Evolutionary conservation across 2,113 vertebrate species (phyloP), one percentile per base, ranked within the genome.

Genomic region (Myotis davidii): DNA sequence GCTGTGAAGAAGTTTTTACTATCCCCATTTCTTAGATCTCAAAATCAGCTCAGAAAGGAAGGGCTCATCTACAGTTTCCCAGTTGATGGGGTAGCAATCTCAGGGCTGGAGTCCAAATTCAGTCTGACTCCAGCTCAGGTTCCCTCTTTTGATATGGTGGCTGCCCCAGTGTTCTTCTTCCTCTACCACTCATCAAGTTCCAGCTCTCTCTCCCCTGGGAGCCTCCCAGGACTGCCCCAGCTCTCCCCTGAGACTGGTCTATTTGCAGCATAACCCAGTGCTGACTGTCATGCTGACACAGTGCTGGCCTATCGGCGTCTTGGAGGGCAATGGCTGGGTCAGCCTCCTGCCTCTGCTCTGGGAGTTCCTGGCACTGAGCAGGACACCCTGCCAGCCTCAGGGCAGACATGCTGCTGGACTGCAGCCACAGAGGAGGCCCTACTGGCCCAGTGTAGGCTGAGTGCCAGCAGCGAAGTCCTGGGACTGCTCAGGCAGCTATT

Each of bases 1-100:
- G 65, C 37, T 37, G 16, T 61, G 85, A 61, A 67, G 85, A 61
- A 67, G 32, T 18, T 48, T 37, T 65, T 29, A 54, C 39, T 37
- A 0, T 39, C 9, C 32, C 45, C 52, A n/a, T 29, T 74, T 52
- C 39, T 74, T 16, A 20, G 18, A 64, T 13, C 72, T 21, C 25
- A 11, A 77, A 64, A 91, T 29, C 48, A 50, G 73, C 42, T 84
- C 27, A 39, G 82, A 92, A 92, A 97, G 89, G 34, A 90, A 84
- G 8, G 50, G 37, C 18, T 90, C 21, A 0, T 59, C 64, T 48
- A 27, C 0, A 61, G 65, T 67, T 9, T 92, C n/a, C 9, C 16
- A 73, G 32, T 10, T 25, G 14, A 67, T 9, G 2, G 39, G 39
- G 37, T 3, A 92, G n/a, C 23, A 12, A 23, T 67, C 11, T 72